phyloP scores from a whole-genome alignment of 2,888 invertebrate genomes.

The Orthosia gothica region DNA sequence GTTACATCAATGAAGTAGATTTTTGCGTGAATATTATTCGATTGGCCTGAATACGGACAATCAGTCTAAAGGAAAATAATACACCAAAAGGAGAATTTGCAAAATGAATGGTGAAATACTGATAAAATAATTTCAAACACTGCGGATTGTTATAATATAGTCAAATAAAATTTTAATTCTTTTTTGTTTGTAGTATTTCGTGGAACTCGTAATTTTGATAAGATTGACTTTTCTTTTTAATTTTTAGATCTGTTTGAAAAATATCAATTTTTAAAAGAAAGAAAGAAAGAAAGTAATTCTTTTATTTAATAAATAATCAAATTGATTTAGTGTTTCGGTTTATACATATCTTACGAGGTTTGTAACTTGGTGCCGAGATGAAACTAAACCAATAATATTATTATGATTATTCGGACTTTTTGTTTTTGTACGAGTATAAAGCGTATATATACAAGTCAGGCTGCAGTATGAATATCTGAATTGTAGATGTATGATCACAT shows the following conservation, averaged over 20 bases:
- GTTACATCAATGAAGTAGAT: constrained; percentile 17
- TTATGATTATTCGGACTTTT: background rate
- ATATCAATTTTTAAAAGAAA: too few relatives aligned
- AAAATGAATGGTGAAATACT: constrained; percentile 11
- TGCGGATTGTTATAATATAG: too few relatives aligned
- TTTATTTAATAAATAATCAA: too few relatives aligned
- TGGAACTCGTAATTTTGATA: background rate
- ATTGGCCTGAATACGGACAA: constrained; percentile 28
- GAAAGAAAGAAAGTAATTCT: too few relatives aligned
- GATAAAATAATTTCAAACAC: too few relatives aligned
- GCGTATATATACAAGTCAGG: background rate
- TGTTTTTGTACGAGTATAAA: background rate
- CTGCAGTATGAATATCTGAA: too few relatives aligned
- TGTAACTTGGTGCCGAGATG: too few relatives aligned
- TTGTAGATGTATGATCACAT: background rate
- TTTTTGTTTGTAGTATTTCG: background rate
- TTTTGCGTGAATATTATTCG: constrained; percentile 37
- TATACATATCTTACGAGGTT: too few relatives aligned
- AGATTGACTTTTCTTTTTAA: background rate
- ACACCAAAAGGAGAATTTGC: background rate
- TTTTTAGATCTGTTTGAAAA: background rate
- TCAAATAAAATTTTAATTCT: background rate
- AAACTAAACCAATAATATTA: too few relatives aligned
- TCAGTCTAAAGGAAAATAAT: constrained; percentile 12
- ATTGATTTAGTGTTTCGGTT: too few relatives aligned